phyloP scores from a whole-genome alignment of 2,113 vertebrate species.

The Peromyscus californicus region DNA sequence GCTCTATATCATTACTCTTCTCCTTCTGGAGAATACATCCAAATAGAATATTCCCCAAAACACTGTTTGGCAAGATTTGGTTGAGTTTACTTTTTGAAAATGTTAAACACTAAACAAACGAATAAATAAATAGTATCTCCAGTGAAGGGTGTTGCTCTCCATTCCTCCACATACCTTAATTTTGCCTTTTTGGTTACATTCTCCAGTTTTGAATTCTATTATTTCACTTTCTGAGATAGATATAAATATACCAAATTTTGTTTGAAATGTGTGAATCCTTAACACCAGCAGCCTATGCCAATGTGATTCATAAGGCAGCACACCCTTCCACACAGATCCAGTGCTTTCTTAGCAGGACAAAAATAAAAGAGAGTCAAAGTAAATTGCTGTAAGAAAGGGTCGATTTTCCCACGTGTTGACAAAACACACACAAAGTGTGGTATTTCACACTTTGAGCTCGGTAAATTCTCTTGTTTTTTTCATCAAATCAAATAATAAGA shows the following conservation, averaged over 20 bases:
- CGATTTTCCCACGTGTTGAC: constrained; percentile 37
- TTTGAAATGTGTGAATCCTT: constrained; percentile 79
- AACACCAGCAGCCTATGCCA: constrained; percentile 69
- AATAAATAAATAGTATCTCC: background rate
- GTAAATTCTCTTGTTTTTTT: constrained; percentile 32
- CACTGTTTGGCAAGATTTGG: constrained; percentile 82
- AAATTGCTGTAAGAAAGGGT: constrained; percentile 31
- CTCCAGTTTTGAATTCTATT: constrained; percentile 62
- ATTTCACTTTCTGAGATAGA: constrained; percentile 72
- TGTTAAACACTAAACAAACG: constrained; percentile 12
- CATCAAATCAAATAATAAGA: constrained; percentile 31
- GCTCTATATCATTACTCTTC: constrained; percentile 63
- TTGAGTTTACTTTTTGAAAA: constrained; percentile 16
- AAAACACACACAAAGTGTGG: constrained; percentile 62
- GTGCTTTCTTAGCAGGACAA: constrained; percentile 32
- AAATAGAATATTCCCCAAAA: constrained; percentile 73
- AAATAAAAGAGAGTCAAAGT: constrained; percentile 49
- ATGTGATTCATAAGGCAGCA: constrained; percentile 68
- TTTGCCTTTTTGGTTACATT: constrained; percentile 78
- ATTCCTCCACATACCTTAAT: constrained; percentile 69
- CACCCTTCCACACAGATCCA: background rate
- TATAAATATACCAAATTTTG: constrained; percentile 70
- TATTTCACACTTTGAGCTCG: background rate
- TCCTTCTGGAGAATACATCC: constrained; percentile 65
- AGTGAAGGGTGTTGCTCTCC: constrained; percentile 65